A percentile compares a stretch with the other conserved stretches of the same genome.
Conservation (phyloP, 2,797 vertebrate species). For the Acanthopagrus latus region DNA sequence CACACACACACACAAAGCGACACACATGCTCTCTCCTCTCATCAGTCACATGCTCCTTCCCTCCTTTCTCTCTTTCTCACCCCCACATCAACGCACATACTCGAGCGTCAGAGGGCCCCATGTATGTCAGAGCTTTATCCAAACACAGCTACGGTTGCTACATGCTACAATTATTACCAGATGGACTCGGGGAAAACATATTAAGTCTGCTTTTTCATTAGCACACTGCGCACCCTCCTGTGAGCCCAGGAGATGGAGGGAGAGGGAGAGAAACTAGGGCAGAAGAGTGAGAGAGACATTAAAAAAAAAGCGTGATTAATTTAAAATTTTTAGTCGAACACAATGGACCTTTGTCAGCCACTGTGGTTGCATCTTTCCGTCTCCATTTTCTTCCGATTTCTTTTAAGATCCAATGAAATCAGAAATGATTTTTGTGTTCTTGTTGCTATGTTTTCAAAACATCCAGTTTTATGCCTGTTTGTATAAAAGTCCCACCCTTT, state of each 20-base stretch:
- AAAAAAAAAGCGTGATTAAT: conserved; percentile 28
- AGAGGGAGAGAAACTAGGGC: not conserved
- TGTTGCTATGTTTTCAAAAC: conserved; percentile 41
- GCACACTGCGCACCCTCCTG: conserved; percentile 49
- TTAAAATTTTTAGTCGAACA: conserved; percentile 41
- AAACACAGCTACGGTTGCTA: conserved; percentile 84
- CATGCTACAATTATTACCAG: conserved; percentile 84
- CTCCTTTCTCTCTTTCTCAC: conserved; percentile 16
- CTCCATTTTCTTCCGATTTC: conserved; percentile 31
- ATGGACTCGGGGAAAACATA: conserved; percentile 78
- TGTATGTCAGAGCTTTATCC: conserved; percentile 82
- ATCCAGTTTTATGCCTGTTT: conserved; percentile 10
- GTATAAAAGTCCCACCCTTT: conserved; percentile 7
- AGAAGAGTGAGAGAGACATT: conserved; percentile 6
- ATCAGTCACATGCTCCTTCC: conserved; percentile 49
- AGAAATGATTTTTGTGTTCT: not conserved
- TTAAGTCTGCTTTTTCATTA: conserved; percentile 81
- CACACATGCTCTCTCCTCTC: conserved; percentile 18
- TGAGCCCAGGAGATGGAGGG: conserved; percentile 14
- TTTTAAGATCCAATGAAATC: conserved; percentile 22
- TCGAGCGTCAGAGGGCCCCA: conserved; percentile 74
- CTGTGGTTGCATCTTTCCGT: conserved; percentile 37
- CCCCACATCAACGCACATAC: conserved; percentile 48
- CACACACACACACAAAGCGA: not conserved
- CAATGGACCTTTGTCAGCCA: conserved; percentile 4